These are phyloP conservation scores for Malurus splendens DNA, from an alignment of 2,797 vertebrate species.

Conservation along the genomic window DNA sequence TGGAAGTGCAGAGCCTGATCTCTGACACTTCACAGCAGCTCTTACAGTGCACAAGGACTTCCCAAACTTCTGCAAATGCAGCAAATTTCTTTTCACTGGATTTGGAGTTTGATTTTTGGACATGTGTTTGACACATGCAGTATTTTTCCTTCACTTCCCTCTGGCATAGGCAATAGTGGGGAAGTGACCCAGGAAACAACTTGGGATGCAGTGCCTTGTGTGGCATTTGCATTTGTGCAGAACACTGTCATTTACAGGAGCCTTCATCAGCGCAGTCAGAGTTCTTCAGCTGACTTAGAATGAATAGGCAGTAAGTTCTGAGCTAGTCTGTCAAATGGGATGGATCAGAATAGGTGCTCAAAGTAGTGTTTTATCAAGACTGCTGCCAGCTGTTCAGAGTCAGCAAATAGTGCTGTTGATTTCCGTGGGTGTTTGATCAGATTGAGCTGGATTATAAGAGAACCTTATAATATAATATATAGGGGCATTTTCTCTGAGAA, in stretches of 20 bases:
- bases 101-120: background rate
- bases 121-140: accelerated
- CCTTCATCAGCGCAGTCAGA: background rate
- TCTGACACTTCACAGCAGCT: background rate
- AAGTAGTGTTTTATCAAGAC: background rate
- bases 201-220: background rate
- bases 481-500: background rate
- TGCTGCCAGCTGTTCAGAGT: background rate
- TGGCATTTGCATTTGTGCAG: background rate
- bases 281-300: background rate
- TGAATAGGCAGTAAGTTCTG: background rate
- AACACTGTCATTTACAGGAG: background rate
- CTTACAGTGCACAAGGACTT: background rate
- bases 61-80: background rate
- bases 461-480: background rate
- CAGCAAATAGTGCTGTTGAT: background rate
- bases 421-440: background rate
- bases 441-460: background rate
- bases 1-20: background rate
- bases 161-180: accelerated
- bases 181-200: background rate
- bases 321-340: background rate
- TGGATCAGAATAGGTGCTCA: background rate
- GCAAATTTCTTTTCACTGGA: background rate
- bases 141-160: background rate